Evolutionary conservation across 2,888 invertebrate species (phyloP).

Genomic region (Aricia artaxerxes): DNA sequence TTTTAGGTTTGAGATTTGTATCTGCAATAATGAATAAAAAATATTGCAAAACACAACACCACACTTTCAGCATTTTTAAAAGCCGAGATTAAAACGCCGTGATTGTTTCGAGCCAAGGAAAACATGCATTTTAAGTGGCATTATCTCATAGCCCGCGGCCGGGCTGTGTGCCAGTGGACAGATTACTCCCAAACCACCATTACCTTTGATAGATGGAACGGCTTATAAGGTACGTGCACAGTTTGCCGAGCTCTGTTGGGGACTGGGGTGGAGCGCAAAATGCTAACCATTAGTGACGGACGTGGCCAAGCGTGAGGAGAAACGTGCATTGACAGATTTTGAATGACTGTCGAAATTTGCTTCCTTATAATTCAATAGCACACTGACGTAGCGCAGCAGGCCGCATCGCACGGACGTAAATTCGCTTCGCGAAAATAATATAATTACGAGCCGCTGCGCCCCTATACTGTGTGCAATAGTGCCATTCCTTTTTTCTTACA

Average conservation of each 20-base stretch:
- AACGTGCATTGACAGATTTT: too few relatives aligned
- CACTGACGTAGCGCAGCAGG: background rate
- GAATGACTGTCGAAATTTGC: too few relatives aligned
- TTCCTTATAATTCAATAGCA: too few relatives aligned
- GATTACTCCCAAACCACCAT: background rate
- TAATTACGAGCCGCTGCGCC: too few relatives aligned
- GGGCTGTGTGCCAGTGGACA: conserved; percentile 4
- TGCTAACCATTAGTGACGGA: background rate
- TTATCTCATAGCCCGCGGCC: background rate
- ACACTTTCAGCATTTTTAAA: background rate
- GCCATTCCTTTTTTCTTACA: too few relatives aligned
- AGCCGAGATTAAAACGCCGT: background rate
- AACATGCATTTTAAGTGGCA: conserved; percentile 10
- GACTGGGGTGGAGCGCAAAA: background rate
- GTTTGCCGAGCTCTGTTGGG: background rate
- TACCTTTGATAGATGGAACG: conserved; percentile 1
- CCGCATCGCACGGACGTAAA: background rate
- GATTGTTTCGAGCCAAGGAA: conserved; percentile 2
- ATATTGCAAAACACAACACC: background rate
- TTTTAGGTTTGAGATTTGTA: too few relatives aligned
- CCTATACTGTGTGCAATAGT: too few relatives aligned
- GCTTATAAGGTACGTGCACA: background rate
- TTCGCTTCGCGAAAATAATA: background rate
- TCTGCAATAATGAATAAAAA: background rate
- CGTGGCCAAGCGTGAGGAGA: too few relatives aligned